A percentile compares a stretch with the other conserved stretches of the same genome.
These are phyloP conservation scores for Baccha elongata DNA, from an alignment of 2,888 invertebrate species.

Conservation along the genomic window DNA sequence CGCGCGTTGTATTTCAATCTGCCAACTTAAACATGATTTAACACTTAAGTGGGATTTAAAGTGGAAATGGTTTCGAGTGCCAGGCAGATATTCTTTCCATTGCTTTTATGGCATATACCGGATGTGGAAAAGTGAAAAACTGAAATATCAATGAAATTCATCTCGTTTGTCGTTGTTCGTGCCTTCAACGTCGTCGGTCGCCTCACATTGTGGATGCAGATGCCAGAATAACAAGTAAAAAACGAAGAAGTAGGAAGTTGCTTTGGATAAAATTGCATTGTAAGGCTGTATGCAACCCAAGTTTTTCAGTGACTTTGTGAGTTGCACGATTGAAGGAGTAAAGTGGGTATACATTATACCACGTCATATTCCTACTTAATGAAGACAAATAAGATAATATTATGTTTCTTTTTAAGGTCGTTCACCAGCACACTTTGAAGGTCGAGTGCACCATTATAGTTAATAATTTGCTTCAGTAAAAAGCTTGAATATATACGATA, in stretches of 20 bases:
- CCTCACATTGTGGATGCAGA: not conserved
- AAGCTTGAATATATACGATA: too few species aligned
- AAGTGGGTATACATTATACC: not conserved
- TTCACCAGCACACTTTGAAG: too few species aligned
- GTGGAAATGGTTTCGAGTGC: conserved; percentile 37
- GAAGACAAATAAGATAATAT: not conserved
- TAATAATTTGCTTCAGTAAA: too few species aligned
- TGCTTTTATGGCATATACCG: conserved; percentile 12
- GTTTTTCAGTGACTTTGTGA: not conserved
- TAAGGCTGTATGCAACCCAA: not conserved
- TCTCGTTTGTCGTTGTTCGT: conserved; percentile 32
- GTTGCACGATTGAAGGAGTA: not conserved
- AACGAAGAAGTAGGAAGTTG: conserved; percentile 41
- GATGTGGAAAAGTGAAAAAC: conserved; percentile 67
- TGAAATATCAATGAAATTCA: conserved; percentile 70
- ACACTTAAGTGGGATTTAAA: conserved; percentile 61
- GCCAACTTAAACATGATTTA: conserved; percentile 68
- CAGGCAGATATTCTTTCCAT: conserved; percentile 9
- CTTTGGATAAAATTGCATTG: conserved; percentile 34
- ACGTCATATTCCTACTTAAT: not conserved
- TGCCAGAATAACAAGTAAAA: not conserved
- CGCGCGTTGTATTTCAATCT: conserved; percentile 52
- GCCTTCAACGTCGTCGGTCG: not conserved
- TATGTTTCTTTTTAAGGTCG: not conserved
- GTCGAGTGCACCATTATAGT: too few species aligned